Conservation (phyloP, 2,888 invertebrate genomes). For the Meliscaeva auricollis region DNA sequence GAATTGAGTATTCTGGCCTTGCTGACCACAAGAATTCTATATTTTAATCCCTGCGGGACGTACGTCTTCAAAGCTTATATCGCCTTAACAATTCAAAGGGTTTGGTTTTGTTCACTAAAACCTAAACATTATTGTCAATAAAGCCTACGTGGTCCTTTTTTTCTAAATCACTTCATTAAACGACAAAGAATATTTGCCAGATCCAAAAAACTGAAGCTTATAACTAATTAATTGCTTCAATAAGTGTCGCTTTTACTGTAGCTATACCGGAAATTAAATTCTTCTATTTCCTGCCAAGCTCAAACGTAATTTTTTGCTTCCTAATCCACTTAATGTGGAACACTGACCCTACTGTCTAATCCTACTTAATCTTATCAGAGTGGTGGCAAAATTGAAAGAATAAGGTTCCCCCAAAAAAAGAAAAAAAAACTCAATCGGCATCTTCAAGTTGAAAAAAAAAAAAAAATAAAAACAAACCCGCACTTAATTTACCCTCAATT, state of each 20-base stretch:
- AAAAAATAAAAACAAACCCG: constrained; percentile 3
- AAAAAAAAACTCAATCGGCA: neutral
- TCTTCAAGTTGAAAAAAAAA: neutral
- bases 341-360: constrained; percentile 20
- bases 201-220: neutral
- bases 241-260: neutral
- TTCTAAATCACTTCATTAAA: neutral
- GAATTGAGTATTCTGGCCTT: too few relatives aligned
- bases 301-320: neutral
- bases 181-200: neutral
- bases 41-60: too few relatives aligned
- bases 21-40: too few relatives aligned
- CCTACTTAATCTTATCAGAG: constrained; percentile 38
- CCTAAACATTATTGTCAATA: too few relatives aligned
- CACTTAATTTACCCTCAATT: constrained; percentile 5
- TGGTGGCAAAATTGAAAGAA: constrained; percentile 21
- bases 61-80: too few relatives aligned
- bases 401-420: neutral
- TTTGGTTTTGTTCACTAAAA: too few relatives aligned
- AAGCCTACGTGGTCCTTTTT: too few relatives aligned
- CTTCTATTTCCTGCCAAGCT: too few relatives aligned
- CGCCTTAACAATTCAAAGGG: too few relatives aligned
- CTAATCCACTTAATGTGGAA: constrained; percentile 52
- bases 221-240: neutral
- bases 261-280: neutral